These are phyloP conservation scores for Escarpia spicata DNA, from an alignment of 2,888 invertebrate species.

Conservation along the genomic window DNA sequence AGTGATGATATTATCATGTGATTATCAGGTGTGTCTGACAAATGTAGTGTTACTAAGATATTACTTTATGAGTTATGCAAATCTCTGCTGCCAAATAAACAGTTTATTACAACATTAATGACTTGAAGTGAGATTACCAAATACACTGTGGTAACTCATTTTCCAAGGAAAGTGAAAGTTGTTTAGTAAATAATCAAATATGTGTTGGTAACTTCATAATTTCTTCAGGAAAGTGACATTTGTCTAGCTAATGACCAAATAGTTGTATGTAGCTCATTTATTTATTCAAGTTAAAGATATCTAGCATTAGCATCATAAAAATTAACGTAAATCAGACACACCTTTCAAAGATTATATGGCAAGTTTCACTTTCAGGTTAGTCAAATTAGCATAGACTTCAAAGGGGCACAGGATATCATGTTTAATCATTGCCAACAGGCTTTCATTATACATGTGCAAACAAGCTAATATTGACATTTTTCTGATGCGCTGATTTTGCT, in stretches of 20 bases:
- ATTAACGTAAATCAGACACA: neutral
- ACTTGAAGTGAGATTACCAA: neutral
- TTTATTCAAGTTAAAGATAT: neutral
- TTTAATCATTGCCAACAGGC: neutral
- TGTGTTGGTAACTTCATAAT: neutral
- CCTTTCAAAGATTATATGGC: neutral
- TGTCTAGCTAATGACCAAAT: neutral
- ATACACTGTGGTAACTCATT: neutral
- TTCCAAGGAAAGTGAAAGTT: neutral
- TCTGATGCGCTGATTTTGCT: neutral
- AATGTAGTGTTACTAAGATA: neutral
- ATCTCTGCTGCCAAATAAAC: neutral
- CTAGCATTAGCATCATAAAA: neutral
- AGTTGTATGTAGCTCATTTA: neutral
- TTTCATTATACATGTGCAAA: neutral
- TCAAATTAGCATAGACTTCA: neutral
- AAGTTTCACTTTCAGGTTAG: neutral
- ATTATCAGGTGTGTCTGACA: neutral
- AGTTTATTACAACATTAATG: neutral
- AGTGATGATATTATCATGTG: neutral
- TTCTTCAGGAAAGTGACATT: neutral
- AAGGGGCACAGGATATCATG: neutral
- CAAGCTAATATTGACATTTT: neutral
- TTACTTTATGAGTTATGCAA: neutral
- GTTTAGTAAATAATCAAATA: neutral